A percentile compares a stretch with the other conserved stretches of the same genome.
These are phyloP conservation scores for Centroberyx gerrardi DNA, from an alignment of 2,797 vertebrate genomes.

Conservation along the genomic window DNA sequence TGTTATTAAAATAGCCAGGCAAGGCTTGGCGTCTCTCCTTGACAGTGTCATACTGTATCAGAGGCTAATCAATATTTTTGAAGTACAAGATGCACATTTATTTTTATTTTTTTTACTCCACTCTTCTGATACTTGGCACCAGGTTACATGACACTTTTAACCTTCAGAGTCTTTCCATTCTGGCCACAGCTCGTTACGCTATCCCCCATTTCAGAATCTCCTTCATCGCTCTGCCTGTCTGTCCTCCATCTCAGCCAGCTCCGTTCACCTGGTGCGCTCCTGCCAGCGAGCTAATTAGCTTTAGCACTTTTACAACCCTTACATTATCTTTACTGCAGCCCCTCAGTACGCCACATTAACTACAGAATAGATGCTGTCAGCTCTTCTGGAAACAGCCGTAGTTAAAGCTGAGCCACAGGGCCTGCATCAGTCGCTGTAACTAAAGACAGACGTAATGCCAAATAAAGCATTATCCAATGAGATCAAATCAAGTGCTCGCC, in stretches of 20 bases:
- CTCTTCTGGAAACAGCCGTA: constrained; percentile 55
- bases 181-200: constrained; percentile 23
- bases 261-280: constrained; percentile 46
- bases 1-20: neutral
- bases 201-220: constrained; percentile 1
- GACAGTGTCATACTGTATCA: neutral
- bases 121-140: constrained; percentile 18
- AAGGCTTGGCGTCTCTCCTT: neutral
- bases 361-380: constrained; percentile 67
- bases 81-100: constrained; percentile 25
- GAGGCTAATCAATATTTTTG: constrained; percentile 30
- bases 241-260: constrained; percentile 33
- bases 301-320: constrained; percentile 73
- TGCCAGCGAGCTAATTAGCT: constrained; percentile 72
- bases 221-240: constrained; percentile 21
- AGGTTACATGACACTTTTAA: constrained; percentile 20
- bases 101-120: constrained; percentile 3
- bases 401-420: constrained; percentile 41
- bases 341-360: constrained; percentile 69
- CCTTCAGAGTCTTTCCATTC: constrained; percentile 29
- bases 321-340: constrained; percentile 78
- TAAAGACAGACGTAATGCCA: constrained; percentile 50
- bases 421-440: constrained; percentile 28
- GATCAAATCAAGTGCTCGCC: constrained; percentile 54
- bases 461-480: constrained; percentile 39